A percentile compares a stretch with the other conserved stretches of the same genome.
Evolutionary conservation across 2,888 invertebrate species (phyloP).

Genomic region (Cheilosia pagana): DNA sequence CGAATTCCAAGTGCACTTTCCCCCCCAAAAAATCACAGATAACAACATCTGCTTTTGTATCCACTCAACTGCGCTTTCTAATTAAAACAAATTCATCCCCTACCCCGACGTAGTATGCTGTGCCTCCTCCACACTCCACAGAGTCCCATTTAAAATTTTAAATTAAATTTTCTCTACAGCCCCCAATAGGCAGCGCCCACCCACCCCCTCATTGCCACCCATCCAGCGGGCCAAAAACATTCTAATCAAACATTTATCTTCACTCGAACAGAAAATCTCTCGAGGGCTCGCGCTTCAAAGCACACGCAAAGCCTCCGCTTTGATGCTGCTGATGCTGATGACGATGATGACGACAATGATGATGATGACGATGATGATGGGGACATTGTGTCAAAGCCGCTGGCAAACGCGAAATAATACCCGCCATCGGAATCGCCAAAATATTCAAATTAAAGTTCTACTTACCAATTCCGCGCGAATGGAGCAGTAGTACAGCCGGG

Average conservation of each 20-base stretch:
- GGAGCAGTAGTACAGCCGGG: background rate
- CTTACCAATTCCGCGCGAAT: conserved; percentile 28
- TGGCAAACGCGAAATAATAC: conserved; percentile 40
- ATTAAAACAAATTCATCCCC: conserved; percentile 44
- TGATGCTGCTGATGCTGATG: conserved; percentile 7
- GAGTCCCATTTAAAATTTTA: conserved; percentile 17
- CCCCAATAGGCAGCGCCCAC: background rate
- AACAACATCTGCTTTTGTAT: conserved; percentile 30
- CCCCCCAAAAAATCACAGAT: conserved; percentile 26
- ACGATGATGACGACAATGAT: conserved; percentile 5
- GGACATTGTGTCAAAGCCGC: conserved; percentile 51
- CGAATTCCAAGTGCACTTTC: conserved; percentile 44
- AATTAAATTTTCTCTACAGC: conserved; percentile 35
- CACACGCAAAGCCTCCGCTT: conserved; percentile 37
- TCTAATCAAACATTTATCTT: conserved; percentile 57
- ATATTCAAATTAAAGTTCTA: conserved; percentile 63
- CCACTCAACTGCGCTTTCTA: conserved; percentile 59
- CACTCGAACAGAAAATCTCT: conserved; percentile 46
- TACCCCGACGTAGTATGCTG: too few relatives aligned
- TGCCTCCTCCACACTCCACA: background rate
- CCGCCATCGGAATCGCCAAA: conserved; percentile 37
- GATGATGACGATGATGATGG: conserved; percentile 11
- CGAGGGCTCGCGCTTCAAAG: conserved; percentile 32
- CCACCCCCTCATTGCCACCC: too few relatives aligned
- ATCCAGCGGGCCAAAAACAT: background rate